Evolutionary conservation across 2,113 vertebrate genomes (phyloP).

Genomic region (Zosterops pallidus): DNA sequence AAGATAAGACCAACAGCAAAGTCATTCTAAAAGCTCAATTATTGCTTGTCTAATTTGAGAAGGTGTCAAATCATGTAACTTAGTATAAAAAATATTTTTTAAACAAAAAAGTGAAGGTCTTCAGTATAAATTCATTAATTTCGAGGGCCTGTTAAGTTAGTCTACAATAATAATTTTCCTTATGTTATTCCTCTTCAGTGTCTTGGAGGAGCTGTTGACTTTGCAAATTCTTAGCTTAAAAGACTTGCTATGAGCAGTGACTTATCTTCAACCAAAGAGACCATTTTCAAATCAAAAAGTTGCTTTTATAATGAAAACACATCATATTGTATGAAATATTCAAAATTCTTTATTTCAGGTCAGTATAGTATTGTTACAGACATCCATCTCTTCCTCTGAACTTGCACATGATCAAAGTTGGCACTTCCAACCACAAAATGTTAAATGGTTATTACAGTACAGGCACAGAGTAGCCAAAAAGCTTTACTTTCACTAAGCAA

Average conservation of each 20-base stretch:
- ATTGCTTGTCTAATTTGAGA: not conserved
- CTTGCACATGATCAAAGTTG: not conserved
- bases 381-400: not conserved
- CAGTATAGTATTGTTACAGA: not conserved
- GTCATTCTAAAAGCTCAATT: not conserved
- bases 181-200: not conserved
- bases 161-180: not conserved
- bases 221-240: not conserved
- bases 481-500: slow-evolving; percentile 11
- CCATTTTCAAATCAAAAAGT: not conserved
- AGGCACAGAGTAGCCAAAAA: not conserved
- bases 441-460: not conserved
- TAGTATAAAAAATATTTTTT: not conserved
- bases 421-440: not conserved
- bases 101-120: not conserved
- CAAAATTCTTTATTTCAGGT: slow-evolving; percentile 35
- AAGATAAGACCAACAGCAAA: not conserved
- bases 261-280: not conserved
- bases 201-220: not conserved
- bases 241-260: not conserved
- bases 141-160: not conserved
- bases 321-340: not conserved
- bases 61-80: not conserved
- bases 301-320: slow-evolving; percentile 6
- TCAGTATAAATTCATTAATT: not conserved